These are phyloP conservation scores for Cynopterus sphinx DNA, from an alignment of 2,797 vertebrate genomes.

Conservation along the genomic window DNA sequence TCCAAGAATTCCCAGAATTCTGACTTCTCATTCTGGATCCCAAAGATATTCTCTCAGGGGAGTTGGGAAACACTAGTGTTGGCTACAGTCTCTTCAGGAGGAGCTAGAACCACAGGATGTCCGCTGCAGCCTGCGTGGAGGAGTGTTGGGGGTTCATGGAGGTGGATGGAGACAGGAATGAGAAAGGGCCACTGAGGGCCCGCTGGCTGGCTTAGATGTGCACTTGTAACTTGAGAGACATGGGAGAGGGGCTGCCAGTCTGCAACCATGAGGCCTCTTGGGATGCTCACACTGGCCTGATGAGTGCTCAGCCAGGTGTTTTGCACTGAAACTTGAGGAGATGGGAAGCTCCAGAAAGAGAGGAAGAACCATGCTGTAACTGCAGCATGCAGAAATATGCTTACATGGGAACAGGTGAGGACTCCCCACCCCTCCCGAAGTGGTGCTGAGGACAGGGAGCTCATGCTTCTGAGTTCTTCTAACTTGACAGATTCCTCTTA, in stretches of 20 bases:
- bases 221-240: background rate
- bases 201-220: background rate
- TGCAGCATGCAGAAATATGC: background rate
- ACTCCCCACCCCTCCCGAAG: no score
- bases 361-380: background rate
- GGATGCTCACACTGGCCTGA: background rate
- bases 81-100: background rate
- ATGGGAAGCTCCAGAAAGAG: background rate
- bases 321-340: background rate
- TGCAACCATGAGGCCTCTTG: background rate
- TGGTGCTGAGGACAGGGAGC: background rate
- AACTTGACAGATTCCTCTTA: background rate
- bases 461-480: background rate
- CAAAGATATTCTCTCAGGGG: background rate
- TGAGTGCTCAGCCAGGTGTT: background rate
- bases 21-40: background rate
- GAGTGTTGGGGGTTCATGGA: background rate
- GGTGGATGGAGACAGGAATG: background rate
- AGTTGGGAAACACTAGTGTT: background rate
- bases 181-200: background rate
- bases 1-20: background rate
- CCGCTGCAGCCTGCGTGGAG: background rate
- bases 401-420: rapidly evolving
- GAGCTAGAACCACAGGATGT: background rate
- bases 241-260: background rate